These are phyloP conservation scores for Pan troglodytes DNA, from an alignment of 2,113 vertebrate genomes.

Conservation along the genomic window NHGRI_mPanTro3-v2.1_pri NC_072408.2:26008501-26009000, in stretches of 20 bases:
- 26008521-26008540: not conserved
- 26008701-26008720: not conserved
- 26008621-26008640: not conserved
- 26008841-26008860: not conserved
- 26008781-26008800: not conserved
- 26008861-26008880: not conserved
- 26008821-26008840: not conserved
- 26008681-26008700: not conserved
- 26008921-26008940: not conserved
- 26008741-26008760: not conserved
- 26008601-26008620: not conserved
- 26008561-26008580: not conserved
- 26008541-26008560: not conserved
- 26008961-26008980: not conserved
- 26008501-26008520: not conserved
- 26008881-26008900: not conserved
- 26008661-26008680: not conserved
- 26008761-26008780: not conserved
- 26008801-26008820: not conserved
- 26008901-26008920: not conserved
- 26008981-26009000: not conserved
- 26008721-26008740: slow-evolving; percentile 14
- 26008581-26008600: not conserved
- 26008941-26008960: not conserved
- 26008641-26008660: not conserved